Percentiles rank a stretch among this genome's conserved stretches.
Conservation (phyloP, 2,797 vertebrate species). For the Cynopterus sphinx region DNA sequence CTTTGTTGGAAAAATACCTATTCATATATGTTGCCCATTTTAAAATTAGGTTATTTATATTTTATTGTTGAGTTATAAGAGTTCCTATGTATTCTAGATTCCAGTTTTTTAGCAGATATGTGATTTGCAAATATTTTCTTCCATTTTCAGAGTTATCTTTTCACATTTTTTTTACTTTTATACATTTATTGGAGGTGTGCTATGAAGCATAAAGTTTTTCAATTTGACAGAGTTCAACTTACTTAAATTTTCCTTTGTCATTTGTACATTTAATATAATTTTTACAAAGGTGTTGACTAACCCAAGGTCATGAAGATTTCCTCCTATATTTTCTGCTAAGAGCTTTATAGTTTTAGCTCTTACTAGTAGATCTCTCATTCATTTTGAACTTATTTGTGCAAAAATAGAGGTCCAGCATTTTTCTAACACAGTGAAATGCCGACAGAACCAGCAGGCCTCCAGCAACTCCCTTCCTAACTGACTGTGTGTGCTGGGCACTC, state of each 20-base stretch:
- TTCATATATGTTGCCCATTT: background rate
- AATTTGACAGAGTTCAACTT: background rate
- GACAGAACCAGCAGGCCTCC: background rate
- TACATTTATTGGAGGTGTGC: background rate
- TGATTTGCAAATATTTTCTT: background rate
- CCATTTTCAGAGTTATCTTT: background rate
- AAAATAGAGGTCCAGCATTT: background rate
- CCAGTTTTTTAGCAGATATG: background rate
- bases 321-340: background rate
- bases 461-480: background rate
- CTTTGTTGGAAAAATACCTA: background rate
- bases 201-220: background rate
- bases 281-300: background rate
- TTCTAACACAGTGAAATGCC: background rate
- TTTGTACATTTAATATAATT: background rate
- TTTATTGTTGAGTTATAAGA: background rate
- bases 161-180: background rate
- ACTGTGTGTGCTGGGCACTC: constrained; percentile 25
- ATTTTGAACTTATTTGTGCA: background rate
- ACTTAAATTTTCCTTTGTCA: background rate
- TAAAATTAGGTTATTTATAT: background rate
- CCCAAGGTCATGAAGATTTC: background rate
- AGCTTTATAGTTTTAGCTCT: background rate
- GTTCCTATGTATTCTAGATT: background rate
- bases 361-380: background rate